Conservation (phyloP, 2,888 invertebrate species). For the Leptinotarsa haldemani region DNA sequence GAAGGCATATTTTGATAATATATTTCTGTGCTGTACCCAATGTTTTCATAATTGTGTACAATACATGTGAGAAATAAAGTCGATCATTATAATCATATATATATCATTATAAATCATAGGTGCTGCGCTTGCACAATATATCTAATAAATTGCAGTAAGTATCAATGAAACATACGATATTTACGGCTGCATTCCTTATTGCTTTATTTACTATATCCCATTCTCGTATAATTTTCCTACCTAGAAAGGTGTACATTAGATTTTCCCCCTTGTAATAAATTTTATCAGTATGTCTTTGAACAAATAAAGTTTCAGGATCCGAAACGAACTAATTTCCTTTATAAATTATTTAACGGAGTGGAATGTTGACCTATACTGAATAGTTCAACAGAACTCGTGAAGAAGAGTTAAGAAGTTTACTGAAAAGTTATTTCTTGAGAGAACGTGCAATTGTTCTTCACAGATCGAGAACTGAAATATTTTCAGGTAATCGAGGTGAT, state of each 20-base stretch:
- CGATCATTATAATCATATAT: no score
- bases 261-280: not conserved
- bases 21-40: no score
- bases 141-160: no score
- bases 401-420: not conserved
- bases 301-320: not conserved
- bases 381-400: not conserved
- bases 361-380: not conserved
- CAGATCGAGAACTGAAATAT: not conserved
- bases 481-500: not conserved
- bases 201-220: not conserved
- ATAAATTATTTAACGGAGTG: not conserved
- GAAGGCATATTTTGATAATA: no score
- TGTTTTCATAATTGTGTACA: no score
- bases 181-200: not conserved
- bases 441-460: not conserved
- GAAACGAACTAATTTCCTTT: conserved; percentile 4
- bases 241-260: not conserved
- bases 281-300: not conserved
- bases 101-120: no score
- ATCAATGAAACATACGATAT: not conserved
- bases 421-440: not conserved
- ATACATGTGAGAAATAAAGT: no score
- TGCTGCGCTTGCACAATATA: no score
- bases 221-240: not conserved